These are phyloP conservation scores for Sciaenops ocellatus DNA, from an alignment of 2,797 vertebrate species.

Conservation along the genomic window DNA sequence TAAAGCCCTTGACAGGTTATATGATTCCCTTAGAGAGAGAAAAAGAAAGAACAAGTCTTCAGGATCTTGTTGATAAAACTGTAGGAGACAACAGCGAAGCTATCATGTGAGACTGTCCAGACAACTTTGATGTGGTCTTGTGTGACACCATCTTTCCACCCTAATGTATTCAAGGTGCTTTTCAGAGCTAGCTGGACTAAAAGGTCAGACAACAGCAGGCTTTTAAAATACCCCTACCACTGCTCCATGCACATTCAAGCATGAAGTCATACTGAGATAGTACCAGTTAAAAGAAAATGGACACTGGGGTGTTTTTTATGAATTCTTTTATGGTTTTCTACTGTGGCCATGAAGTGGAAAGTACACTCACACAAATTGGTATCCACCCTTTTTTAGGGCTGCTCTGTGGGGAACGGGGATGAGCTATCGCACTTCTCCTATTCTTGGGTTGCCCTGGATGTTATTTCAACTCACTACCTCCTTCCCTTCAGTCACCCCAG, in stretches of 20 bases:
- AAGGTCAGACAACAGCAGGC: slow-evolving; percentile 55
- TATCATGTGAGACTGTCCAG: slow-evolving; percentile 51
- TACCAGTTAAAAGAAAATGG: slow-evolving; percentile 31
- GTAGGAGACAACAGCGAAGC: slow-evolving; percentile 50
- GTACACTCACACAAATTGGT: slow-evolving; percentile 42
- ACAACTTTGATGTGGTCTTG: slow-evolving; percentile 69
- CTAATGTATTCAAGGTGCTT: slow-evolving; percentile 72
- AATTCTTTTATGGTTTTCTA: slow-evolving; percentile 35
- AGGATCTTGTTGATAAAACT: slow-evolving; percentile 63
- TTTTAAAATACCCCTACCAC: slow-evolving; percentile 40
- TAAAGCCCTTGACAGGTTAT: slow-evolving; percentile 65
- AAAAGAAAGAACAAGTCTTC: slow-evolving; percentile 25
- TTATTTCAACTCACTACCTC: slow-evolving; percentile 77
- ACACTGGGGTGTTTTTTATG: slow-evolving; percentile 26
- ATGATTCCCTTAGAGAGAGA: slow-evolving; percentile 45
- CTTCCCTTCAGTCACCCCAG: slow-evolving; percentile 63
- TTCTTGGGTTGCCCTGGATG: slow-evolving; percentile 74
- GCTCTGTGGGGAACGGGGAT: slow-evolving; percentile 59
- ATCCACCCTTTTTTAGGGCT: slow-evolving; percentile 43
- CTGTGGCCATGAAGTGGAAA: slow-evolving; percentile 23
- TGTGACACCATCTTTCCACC: slow-evolving; percentile 59
- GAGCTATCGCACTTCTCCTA: slow-evolving; percentile 71
- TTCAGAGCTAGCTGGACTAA: slow-evolving; percentile 22
- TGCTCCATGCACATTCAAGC: slow-evolving; percentile 20
- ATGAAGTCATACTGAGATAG: slow-evolving; percentile 38